phyloP scores from a whole-genome alignment of 1,140 invertebrate species.

The Leptopilina clavipes region DNA sequence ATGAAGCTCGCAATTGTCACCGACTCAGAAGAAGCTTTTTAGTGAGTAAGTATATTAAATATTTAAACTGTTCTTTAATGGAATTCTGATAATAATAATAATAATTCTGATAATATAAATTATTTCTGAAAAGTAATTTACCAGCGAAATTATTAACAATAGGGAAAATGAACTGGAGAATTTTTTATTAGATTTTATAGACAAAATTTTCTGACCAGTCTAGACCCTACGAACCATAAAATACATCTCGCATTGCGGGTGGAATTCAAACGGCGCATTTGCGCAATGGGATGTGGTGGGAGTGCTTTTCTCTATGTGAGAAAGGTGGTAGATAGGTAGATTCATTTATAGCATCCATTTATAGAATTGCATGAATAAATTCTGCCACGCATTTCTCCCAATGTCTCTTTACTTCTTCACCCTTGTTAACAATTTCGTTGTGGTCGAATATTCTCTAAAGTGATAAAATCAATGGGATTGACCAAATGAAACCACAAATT shows the following conservation, averaged over 20 bases:
- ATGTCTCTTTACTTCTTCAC: conserved; percentile 40
- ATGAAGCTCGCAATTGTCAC: too few species aligned
- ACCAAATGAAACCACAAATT: not conserved
- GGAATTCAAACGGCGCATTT: conserved; percentile 69
- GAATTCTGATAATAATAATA: too few species aligned
- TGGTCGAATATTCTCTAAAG: not conserved
- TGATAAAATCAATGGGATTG: not conserved
- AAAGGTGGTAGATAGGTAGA: conserved; percentile 25
- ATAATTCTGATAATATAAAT: too few species aligned
- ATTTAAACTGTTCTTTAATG: too few species aligned
- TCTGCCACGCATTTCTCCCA: conserved; percentile 42
- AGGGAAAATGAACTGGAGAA: conserved; percentile 22
- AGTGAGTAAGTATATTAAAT: too few species aligned
- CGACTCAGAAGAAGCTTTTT: too few species aligned
- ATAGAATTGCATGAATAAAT: conserved; percentile 69
- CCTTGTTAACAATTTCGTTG: conserved; percentile 17
- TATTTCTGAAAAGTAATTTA: not conserved
- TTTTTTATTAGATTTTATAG: not conserved
- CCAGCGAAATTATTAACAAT: conserved; percentile 41
- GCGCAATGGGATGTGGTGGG: conserved; percentile 64
- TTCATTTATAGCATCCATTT: conserved; percentile 57
- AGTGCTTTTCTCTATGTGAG: conserved; percentile 14
- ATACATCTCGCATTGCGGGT: conserved; percentile 61
- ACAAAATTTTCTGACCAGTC: conserved; percentile 35
- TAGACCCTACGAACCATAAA: conserved; percentile 55